phyloP scores from a whole-genome alignment of 1,140 invertebrate species.

The Ostrea edulis region DNA sequence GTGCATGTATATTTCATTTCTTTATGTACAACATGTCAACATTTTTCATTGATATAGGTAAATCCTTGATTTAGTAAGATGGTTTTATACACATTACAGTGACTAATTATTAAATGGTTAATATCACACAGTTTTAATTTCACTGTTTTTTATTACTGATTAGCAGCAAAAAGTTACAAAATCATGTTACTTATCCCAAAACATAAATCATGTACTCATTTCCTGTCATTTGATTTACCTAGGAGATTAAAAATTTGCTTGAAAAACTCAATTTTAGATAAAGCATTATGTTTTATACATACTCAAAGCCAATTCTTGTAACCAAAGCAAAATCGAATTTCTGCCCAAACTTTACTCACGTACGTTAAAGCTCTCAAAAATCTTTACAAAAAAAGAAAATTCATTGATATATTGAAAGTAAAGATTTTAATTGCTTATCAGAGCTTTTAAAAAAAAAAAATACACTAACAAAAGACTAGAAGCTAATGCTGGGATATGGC shows the following conservation, averaged over 20 bases:
- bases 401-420: not conserved
- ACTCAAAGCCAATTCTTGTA: slow-evolving; percentile 4
- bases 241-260: too few species aligned
- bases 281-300: not conserved
- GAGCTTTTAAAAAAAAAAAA: not conserved
- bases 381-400: slow-evolving; percentile 6
- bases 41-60: too few species aligned
- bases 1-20: not conserved
- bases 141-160: too few species aligned
- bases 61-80: too few species aligned
- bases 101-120: too few species aligned
- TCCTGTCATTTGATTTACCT: too few species aligned
- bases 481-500: not conserved
- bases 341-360: slow-evolving; percentile 28
- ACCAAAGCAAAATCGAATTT: not conserved
- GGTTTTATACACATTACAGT: too few species aligned
- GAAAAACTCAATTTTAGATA: too few species aligned
- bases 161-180: too few species aligned
- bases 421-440: not conserved
- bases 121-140: too few species aligned
- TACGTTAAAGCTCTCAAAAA: slow-evolving; percentile 35
- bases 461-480: not conserved
- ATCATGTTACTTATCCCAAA: too few species aligned
- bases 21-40: not conserved
- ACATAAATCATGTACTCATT: too few species aligned